Evolutionary conservation across 2,888 invertebrate species (phyloP).

Genomic region (Erebia palarica): DNA sequence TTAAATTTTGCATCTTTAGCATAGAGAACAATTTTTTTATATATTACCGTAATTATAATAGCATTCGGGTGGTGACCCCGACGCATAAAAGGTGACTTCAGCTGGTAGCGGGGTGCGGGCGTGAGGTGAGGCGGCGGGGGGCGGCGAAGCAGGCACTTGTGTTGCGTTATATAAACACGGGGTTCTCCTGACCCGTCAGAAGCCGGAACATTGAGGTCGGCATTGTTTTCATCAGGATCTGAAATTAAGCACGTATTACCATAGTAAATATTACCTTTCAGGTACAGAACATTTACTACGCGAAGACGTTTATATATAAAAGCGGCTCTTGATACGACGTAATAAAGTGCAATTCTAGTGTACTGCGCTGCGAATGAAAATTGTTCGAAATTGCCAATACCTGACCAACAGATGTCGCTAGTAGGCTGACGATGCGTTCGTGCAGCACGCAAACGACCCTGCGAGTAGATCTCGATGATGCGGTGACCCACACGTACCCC

Average conservation of each 20-base stretch:
- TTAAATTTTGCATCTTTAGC: background rate
- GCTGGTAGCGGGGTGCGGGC: conserved; percentile 30
- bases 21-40: background rate
- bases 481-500: conserved; percentile 99
- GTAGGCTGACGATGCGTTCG: conserved; percentile 99
- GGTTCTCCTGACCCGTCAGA: conserved; percentile 99
- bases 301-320: too few species aligned
- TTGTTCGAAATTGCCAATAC: conserved; percentile 71
- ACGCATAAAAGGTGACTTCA: background rate
- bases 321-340: too few species aligned
- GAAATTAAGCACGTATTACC: conserved; percentile 53
- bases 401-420: conserved; percentile 99
- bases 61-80: background rate
- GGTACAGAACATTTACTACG: background rate
- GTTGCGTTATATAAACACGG: conserved; percentile 94
- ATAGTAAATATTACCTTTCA: too few species aligned
- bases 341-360: too few species aligned
- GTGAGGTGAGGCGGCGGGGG: conserved; percentile 27
- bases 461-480: conserved; percentile 99
- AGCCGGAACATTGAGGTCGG: conserved; percentile 99
- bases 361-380: too few species aligned
- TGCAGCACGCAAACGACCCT: conserved; percentile 99
- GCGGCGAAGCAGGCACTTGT: conserved; percentile 83
- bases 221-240: conserved; percentile 99
- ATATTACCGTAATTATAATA: background rate